Base-by-base conservation (phyloP, 2,797 vertebrate species). In the Chaetodon trifasciatus region DNA sequence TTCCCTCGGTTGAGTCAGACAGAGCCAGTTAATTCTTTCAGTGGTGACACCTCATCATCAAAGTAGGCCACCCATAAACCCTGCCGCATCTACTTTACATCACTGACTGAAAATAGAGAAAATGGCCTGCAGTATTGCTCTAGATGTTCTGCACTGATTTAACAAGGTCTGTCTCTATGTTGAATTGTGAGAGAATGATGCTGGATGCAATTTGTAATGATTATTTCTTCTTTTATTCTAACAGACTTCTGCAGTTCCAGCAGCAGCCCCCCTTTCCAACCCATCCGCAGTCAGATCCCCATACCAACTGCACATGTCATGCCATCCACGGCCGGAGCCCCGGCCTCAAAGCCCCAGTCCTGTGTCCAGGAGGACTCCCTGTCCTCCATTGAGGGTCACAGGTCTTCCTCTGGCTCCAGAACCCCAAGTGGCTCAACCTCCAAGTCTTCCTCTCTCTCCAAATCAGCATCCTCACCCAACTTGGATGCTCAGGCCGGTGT, bases 251-350 rank as follows among this genome's bases (percentile, higher is more conserved):
- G 96, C 95, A 97, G 94, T 88, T 95, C 96, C 81, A 95, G 94
- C 94, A 96, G 96, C 91, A 94, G 97, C 85, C 95, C 96, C 5
- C 96, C 97, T 78, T 99, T 99, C 94, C 97, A 98, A 81, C 97
- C 98, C 82, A 99, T 99, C 93, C 97, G 95, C 93, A 96, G 96
- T 91, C 98, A 99, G 89, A 95, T 97, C 85, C 95, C 96, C 79
- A 99, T 99, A 91, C 98, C 98, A 70, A 99, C 98, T 81, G 98
- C 98, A 87, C 98, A 98, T 95, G 97, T 99, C 93, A 98, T 99
- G 96, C 98, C 98, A 93, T 99, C 98, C 91, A 99, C 97, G 1
- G 91, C 97, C 89, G 96, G 95, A 74, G 83, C 95, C 56, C 95
- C 94, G 32, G 94, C 96, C 91, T 95, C 95, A 73, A 97, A 96